Base-by-base conservation (phyloP, 2,888 invertebrate genomes). In the Orthosia gothica region DNA sequence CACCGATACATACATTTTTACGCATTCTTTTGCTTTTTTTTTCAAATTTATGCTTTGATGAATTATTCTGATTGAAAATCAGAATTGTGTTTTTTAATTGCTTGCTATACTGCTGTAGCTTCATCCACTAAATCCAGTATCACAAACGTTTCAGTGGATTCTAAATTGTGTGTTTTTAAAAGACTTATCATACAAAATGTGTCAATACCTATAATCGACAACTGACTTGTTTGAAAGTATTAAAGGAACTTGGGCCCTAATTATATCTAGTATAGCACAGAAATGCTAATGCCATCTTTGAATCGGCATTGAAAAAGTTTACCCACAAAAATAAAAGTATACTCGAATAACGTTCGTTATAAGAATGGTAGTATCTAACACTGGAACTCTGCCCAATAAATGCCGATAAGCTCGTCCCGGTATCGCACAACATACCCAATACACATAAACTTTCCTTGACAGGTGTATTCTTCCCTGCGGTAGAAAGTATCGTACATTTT, bases 361-460 rank as follows among this genome's bases (percentile, higher is more conserved):
- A 57, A 59, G 49, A 57, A 66, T 62, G 23, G 26, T 68, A 26
- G n/a, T 47, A 20, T 59, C 52, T 54, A n/a, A 62, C 61, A 65
- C 65, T 81, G 84, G 81, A 64, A 57, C 81, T 32, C 12, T 70
- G 81, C 81, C 67, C 84, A 81, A 81, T 76, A 47, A 68, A 40
- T 45, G 47, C n/a, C 59, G 64, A 58, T 84, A 81, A 68, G 57
- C 64, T 65, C 13, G 18, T 23, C 18, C 32, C 16, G 7, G 59
- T 52, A 54, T 52, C 70, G 65, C 20, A 75, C 26, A 76, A 68
- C 50, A 67, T 47, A 65, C 64, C 26, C 32, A 58, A 66, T 50
- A 68, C 23, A 45, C 49, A 57, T 50, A 80, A 40, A 16, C 58
- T 67, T 52, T 26, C 62, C 55, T 18, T 52, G 58, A 50, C 62